These are phyloP conservation scores for Brotula barbata DNA, from an alignment of 2,797 vertebrate species.

Conservation along the genomic window DNA sequence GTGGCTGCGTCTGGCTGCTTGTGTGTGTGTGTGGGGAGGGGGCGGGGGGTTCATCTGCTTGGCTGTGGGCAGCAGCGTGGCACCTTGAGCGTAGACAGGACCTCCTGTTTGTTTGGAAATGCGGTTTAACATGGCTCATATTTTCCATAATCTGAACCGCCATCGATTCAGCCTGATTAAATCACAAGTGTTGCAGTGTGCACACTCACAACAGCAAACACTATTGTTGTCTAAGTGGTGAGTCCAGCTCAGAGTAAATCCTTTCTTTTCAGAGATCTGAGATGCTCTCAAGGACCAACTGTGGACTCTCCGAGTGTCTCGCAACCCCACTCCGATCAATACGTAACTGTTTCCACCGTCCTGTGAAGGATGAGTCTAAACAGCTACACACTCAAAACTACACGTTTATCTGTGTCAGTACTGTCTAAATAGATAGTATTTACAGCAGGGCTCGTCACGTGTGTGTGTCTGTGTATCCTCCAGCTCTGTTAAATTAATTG, in stretches of 20 bases:
- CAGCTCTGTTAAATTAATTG: constrained; percentile 19
- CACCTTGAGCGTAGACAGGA: constrained; percentile 62
- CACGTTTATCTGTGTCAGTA: constrained; percentile 12
- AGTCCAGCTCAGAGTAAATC: constrained; percentile 1
- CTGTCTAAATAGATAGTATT: constrained; percentile 49
- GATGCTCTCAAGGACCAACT: constrained; percentile 19
- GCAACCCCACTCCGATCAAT: constrained; percentile 47
- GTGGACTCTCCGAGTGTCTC: background rate
- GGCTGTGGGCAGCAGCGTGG: constrained; percentile 49
- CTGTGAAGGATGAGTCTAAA: constrained; percentile 56
- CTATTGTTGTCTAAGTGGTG: constrained; percentile 3
- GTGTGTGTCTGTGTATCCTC: constrained; percentile 22
- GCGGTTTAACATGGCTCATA: constrained; percentile 55
- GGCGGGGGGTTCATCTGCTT: constrained; percentile 52
- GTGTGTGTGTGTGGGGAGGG: constrained; percentile 41
- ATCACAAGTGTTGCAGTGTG: constrained; percentile 5
- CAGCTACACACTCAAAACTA: constrained; percentile 43
- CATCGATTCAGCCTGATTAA: constrained; percentile 30
- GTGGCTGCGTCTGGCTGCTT: constrained; percentile 18
- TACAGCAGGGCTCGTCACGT: constrained; percentile 11
- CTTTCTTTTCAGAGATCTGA: constrained; percentile 21
- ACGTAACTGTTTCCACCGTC: constrained; percentile 17
- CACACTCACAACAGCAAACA: background rate
- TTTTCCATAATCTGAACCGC: constrained; percentile 57
- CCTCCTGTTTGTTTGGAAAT: constrained; percentile 59